These are phyloP conservation scores for Calliscelio sp. DNA, from an alignment of 2,888 invertebrate species.

Conservation along the genomic window DNA sequence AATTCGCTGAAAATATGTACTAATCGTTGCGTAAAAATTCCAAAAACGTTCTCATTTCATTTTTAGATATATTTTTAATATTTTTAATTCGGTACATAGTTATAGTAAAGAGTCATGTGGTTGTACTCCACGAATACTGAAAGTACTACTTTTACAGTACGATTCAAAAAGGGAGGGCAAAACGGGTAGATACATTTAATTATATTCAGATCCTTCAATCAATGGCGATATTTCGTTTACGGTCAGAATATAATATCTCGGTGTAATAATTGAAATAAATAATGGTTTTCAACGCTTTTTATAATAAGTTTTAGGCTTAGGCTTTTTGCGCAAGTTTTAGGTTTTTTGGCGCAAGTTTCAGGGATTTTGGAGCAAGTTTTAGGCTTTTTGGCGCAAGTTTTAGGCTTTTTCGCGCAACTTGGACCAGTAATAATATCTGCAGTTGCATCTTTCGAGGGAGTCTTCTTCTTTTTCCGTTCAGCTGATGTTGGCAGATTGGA, in stretches of 20 bases:
- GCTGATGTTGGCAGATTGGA: conserved; percentile 14
- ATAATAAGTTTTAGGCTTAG: too few relatives aligned
- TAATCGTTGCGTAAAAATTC: conserved; percentile 3
- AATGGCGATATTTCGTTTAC: neutral
- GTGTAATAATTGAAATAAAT: neutral
- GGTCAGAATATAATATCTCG: neutral
- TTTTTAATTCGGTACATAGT: conserved; percentile 10
- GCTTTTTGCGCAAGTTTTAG: too few relatives aligned
- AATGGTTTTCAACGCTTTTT: neutral
- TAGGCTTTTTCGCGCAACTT: conserved; percentile 21
- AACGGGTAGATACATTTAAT: conserved; percentile 13
- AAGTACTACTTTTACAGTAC: conserved; percentile 4
- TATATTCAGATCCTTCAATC: conserved; percentile 10
- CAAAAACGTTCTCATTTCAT: conserved; percentile 18
- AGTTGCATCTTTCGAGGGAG: conserved; percentile 22
- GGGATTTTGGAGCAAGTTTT: conserved; percentile 8
- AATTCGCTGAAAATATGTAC: neutral
- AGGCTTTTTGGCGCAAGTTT: conserved; percentile 18
- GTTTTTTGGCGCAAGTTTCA: conserved; percentile 6
- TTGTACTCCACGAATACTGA: conserved; percentile 2
- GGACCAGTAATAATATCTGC: conserved; percentile 26
- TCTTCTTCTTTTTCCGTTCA: conserved; percentile 28
- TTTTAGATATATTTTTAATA: conserved; percentile 17
- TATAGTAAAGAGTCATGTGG: neutral
- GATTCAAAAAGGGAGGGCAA: conserved; percentile 20